Evolutionary conservation across 2,113 vertebrate genomes (phyloP), one percentile per base, ranked within the genome.

Genomic region (Elaphurus davidianus): DNA sequence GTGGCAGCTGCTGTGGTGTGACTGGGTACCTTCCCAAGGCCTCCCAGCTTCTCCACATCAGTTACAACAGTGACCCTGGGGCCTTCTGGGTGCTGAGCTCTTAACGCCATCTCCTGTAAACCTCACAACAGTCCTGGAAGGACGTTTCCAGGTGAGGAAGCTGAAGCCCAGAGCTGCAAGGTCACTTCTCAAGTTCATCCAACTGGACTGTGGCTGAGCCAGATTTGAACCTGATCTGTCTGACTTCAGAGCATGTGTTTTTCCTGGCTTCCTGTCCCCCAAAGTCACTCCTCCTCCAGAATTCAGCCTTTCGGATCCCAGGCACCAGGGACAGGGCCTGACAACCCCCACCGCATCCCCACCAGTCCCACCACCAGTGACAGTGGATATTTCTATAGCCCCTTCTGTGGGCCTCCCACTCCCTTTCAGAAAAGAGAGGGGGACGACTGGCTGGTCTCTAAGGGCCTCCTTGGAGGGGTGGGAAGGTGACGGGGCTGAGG

Each of bases 261-360:
- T 47, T 85, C 57, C 78, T 47, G 17, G 52, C 12, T 57, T 74
- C 13, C 59, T 94, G 52, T 7, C 52, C 60, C 16, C 23, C 43
- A 54, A 21, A 52, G 15, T 59, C 71, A n/a, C 43, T 25, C 27
- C n/a, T 16, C 2, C 6, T 33, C 16, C 14, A 40, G 25, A 67
- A 85, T 71, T 27, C 71, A 93, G 23, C 12, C 57, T 78, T 64
- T 40, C 5, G 1, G 57, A 59, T 64, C 30, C 64, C 45, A 64
- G 30, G 25, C 43, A 17, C 21, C n/a, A 50, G 23, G 36, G 55
- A 47, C 17, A 13, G 47, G 64, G 9, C 87, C 62, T 55, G 50
- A 27, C 36, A 43, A 1, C 4, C 40, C 19, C 21, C 5, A 43
- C 2, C 57, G 3, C 16, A 0, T 7, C 4, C 17, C 43, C 28